phyloP scores from a whole-genome alignment of 2,797 vertebrate genomes.

The Xenentodon cancila region DNA sequence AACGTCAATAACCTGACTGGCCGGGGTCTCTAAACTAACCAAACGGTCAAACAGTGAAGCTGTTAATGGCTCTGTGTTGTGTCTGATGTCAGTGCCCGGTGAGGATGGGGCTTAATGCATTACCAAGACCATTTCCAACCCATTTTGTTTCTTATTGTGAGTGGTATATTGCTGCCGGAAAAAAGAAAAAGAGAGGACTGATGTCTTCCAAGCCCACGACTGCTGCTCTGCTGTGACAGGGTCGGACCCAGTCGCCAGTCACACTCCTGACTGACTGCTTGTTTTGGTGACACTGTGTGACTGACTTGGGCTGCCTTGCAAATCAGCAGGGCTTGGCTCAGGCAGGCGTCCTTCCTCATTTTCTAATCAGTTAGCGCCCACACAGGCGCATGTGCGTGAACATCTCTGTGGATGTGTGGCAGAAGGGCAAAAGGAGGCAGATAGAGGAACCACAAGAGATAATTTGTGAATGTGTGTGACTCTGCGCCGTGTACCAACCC shows the following conservation, averaged over 20 bases:
- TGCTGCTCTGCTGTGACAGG: conserved; percentile 10
- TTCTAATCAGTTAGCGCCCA: conserved; percentile 52
- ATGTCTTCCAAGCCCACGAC: conserved; percentile 26
- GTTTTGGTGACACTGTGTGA: conserved; percentile 44
- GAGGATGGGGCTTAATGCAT: conserved; percentile 55
- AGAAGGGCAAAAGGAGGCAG: conserved; percentile 23
- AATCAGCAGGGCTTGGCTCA: conserved; percentile 42
- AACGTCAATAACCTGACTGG: conserved; percentile 58
- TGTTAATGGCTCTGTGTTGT: conserved; percentile 65
- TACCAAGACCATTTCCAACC: conserved; percentile 55
- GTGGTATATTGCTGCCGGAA: conserved; percentile 21
- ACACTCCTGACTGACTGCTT: conserved; percentile 10
- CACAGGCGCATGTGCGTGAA: conserved; percentile 38
- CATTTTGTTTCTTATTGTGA: conserved; percentile 54
- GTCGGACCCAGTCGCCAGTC: not conserved
- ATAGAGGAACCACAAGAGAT: conserved; percentile 27
- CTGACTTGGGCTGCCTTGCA: conserved; percentile 31
- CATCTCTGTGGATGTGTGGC: conserved; percentile 19
- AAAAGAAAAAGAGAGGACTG: conserved; percentile 17
- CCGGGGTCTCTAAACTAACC: conserved; percentile 40
- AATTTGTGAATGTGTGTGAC: conserved; percentile 39
- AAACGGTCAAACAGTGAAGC: conserved; percentile 47
- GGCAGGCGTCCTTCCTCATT: conserved; percentile 47
- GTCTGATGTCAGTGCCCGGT: conserved; percentile 64
- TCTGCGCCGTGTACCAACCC: conserved; percentile 45